Base-by-base conservation (phyloP, 2,888 invertebrate genomes). In the Drosophila rubida region DNA sequence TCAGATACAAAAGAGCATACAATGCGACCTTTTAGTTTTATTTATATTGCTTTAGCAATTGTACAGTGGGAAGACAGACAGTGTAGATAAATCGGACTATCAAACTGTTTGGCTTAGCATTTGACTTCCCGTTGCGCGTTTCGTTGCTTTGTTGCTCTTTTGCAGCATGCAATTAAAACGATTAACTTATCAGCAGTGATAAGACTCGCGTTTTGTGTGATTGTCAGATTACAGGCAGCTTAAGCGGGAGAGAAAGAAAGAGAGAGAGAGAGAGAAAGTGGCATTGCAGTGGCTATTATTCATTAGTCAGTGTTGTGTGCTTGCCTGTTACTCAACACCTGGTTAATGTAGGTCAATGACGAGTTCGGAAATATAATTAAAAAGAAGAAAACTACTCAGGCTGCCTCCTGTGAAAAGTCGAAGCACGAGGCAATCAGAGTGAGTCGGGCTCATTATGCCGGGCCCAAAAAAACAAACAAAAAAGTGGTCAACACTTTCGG, bases 151-250 rank as follows among this genome's bases (percentile, higher is more conserved):
- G 48, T 51, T 65, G 44, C 61, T 37, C 57, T 48, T 48, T 55
- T 22, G 0, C 46, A 39, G 49, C 46, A 39, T 63, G 57, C 30
- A 53, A 50, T 42, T 68, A 45, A 68, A 59, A 59, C 80, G 75
- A 69, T 82, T 86, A 86, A 63, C 65, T 69, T 76, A 84, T 71
- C 78, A 69, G 71, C 60, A 66, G 61, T 81, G 81, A 78, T 84
- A 84, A 80, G 75, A 73, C 50, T 54, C 42, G 41, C 2, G 58
- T 61, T 8, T 51, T 66, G 57, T 51, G 53, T 67, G 62, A 61
- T 75, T 66, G 64, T 57, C 42, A 25, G 55, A 50, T 23, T 16
- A 25, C 37, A 41, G 41, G 14, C 13, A 35, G 19, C 41, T 32
- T 19, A 44, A n/a, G n/a, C 9, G 22, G 22, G 3, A 42, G 32